phyloP scores from a whole-genome alignment of 2,113 vertebrate genomes.

The Spilogale gracilis region DNA sequence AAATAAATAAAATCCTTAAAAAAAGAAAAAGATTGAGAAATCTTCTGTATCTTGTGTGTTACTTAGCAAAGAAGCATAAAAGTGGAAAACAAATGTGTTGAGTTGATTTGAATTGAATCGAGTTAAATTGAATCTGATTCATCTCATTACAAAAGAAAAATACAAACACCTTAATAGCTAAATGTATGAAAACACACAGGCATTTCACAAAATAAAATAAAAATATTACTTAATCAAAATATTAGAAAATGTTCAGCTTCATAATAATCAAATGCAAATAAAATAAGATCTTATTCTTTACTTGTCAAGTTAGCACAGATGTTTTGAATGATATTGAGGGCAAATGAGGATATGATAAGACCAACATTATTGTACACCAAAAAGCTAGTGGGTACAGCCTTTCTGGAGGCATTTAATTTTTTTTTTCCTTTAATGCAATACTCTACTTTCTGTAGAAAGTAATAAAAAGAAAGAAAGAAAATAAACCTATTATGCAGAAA shows the following conservation, averaged over 20 bases:
- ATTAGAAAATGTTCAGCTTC: neutral
- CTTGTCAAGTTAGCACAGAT: neutral
- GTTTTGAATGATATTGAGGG: neutral
- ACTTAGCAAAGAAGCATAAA: slow-evolving; percentile 1
- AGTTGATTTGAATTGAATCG: neutral
- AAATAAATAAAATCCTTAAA: too few species aligned
- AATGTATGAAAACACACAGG: neutral
- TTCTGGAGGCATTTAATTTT: neutral
- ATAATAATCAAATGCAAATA: slow-evolving; percentile 31
- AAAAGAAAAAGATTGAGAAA: neutral
- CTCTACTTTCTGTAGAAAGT: neutral
- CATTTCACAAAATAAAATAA: neutral
- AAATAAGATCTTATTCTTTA: neutral
- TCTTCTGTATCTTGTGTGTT: neutral
- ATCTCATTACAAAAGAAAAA: slow-evolving; percentile 27
- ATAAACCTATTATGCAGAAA: neutral
- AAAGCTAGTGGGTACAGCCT: neutral
- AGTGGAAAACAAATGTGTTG: neutral
- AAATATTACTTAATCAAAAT: neutral
- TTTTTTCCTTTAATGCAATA: neutral
- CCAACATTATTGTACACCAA: neutral
- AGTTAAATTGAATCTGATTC: neutral
- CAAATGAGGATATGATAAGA: neutral
- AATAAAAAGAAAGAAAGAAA: too few species aligned
- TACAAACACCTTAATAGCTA: neutral